phyloP scores from a whole-genome alignment of 2,113 vertebrate species.

The Ammodytes dubius region DNA sequence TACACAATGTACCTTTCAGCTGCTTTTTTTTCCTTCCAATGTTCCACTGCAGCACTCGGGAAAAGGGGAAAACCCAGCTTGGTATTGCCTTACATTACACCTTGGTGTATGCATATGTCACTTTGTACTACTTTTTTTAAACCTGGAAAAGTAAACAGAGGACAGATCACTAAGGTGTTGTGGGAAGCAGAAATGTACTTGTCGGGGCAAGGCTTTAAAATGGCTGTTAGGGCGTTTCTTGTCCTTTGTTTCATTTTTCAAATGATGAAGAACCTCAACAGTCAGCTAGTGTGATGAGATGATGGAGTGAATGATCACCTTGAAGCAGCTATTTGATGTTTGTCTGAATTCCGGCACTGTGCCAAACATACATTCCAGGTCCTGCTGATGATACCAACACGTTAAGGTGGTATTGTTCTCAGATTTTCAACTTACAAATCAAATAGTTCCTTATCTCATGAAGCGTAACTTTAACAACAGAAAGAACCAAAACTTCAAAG shows the following conservation, averaged over 20 bases:
- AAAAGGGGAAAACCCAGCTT: conserved; percentile 76
- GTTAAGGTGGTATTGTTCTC: neutral
- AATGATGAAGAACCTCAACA: conserved; percentile 51
- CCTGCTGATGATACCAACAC: conserved; percentile 34
- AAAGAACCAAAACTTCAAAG: neutral
- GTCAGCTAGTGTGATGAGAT: conserved; percentile 61
- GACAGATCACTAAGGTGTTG: conserved; percentile 58
- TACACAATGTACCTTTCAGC: conserved; percentile 80
- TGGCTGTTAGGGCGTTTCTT: conserved; percentile 50
- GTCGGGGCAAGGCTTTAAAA: conserved; percentile 57
- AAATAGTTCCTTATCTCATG: conserved; percentile 1
- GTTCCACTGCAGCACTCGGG: conserved; percentile 71
- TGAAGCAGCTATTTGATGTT: conserved; percentile 68
- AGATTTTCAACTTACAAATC: neutral
- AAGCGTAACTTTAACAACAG: neutral
- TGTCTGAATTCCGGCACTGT: conserved; percentile 45
- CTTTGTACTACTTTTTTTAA: conserved; percentile 58
- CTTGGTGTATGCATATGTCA: conserved; percentile 63
- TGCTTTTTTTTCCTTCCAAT: conserved; percentile 57
- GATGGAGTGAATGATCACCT: conserved; percentile 55
- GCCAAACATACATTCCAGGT: conserved; percentile 68
- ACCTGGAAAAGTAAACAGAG: conserved; percentile 64
- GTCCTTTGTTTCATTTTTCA: conserved; percentile 58
- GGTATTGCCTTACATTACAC: conserved; percentile 74
- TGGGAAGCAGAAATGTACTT: conserved; percentile 43